These are phyloP conservation scores for Psammodynastes pulverulentus DNA, from an alignment of 2,113 vertebrate genomes.

Conservation along the genomic window DNA sequence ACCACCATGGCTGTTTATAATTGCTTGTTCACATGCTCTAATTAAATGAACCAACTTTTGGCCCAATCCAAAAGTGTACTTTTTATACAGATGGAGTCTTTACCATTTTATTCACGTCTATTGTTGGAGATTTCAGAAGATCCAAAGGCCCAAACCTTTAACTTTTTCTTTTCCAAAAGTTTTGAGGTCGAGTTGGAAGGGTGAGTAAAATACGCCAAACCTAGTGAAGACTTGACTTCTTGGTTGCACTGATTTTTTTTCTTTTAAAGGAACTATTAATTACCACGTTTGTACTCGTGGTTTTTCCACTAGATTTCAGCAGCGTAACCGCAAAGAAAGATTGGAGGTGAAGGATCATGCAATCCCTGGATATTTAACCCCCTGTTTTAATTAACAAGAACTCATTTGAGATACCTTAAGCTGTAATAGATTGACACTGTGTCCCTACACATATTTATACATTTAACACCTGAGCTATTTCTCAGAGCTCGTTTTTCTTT, in stretches of 20 bases:
- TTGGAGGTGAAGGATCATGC: neutral
- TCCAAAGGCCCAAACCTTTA: neutral
- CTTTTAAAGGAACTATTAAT: neutral
- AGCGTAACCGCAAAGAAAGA: neutral
- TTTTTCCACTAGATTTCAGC: neutral
- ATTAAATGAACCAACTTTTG: neutral
- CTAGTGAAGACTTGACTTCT: neutral
- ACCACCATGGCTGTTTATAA: neutral
- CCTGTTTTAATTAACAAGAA: neutral
- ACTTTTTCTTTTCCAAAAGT: neutral
- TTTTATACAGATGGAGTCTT: neutral
- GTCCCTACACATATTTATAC: neutral
- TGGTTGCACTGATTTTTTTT: neutral
- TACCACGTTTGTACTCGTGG: neutral
- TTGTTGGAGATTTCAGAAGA: neutral
- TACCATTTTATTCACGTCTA: neutral
- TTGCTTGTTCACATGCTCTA: neutral
- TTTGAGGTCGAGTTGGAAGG: neutral
- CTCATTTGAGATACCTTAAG: neutral
- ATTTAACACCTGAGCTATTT: conserved; percentile 36
- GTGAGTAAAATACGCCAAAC: neutral
- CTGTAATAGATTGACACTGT: neutral
- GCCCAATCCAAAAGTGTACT: neutral
- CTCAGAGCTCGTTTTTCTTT: conserved; percentile 15
- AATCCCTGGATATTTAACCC: neutral